Base-by-base conservation (phyloP, 2,113 vertebrate genomes). In the Silurus asotus region DNA sequence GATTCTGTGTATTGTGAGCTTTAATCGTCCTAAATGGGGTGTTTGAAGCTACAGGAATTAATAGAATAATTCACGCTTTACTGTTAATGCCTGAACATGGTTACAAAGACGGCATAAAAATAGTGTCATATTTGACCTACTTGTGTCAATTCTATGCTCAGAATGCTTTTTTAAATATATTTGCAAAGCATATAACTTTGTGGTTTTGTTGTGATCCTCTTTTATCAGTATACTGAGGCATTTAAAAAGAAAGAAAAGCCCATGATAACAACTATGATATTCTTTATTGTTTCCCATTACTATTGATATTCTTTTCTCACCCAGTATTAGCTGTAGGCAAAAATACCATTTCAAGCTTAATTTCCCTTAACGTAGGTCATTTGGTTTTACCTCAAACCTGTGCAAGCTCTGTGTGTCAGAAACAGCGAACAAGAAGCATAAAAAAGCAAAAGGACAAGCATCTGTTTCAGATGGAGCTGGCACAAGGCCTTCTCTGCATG, bases 1-100 rank as follows among this genome's bases (percentile, higher is more conserved):
- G 88, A 86, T 77, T 83, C 89, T 69, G 88, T 90, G 90, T 89
- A 80, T 79, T 64, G 9, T 74, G 87, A 88, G 61, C 81, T 88
- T 78, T 64, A 61, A 80, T 87, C 62, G 4, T 79, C 86, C 84
- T 86, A 87, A 89, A 83, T 58, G 85, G 59, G 87, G 85, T 87
- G 59, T 92, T 85, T 84, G 20, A 55, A 59, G 51, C 74, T 78
- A 37, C 49, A 51, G 48, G 49, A 65, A 65, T 51, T 51, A 15
- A 55, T 69, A 20, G 62, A 67, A 69, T 28, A 14, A 70, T 81
- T 53, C 81, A 15, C 81, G 28, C 56, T 81, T 56, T 28, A 81
- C 78, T 69, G 55, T 59, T 65, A 59, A 61, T 81, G 77, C 20
- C 67, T 77, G 55, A 79, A 37, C 76, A n/a, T 55, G 59, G 45